Conservation (phyloP, 2,888 invertebrate species). For the Idaea dimidiata region DNA sequence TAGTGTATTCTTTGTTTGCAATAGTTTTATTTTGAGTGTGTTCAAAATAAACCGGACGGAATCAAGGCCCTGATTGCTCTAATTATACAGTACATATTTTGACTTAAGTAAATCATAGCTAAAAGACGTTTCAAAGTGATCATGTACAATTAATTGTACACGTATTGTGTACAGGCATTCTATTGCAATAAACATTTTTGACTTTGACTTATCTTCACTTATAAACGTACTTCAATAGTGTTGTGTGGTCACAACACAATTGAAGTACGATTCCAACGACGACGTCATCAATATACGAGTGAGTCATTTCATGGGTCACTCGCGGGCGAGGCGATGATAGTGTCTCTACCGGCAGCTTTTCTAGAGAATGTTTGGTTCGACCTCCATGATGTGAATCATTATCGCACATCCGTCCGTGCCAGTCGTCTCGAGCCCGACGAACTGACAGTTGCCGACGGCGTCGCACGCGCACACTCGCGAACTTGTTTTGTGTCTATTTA, state of each 20-base stretch:
- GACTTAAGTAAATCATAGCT: too few relatives aligned
- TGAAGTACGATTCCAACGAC: conserved; percentile 38
- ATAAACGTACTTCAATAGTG: not conserved
- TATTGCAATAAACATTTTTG: too few relatives aligned
- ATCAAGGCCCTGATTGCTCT: too few relatives aligned
- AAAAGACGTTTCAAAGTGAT: too few relatives aligned
- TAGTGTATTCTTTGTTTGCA: too few relatives aligned
- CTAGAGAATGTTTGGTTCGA: conserved; percentile 48
- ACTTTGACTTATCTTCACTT: too few relatives aligned
- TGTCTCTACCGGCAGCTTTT: conserved; percentile 43
- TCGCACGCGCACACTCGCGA: conserved; percentile 65
- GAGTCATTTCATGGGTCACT: conserved; percentile 47
- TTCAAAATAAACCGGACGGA: too few relatives aligned
- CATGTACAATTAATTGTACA: too few relatives aligned
- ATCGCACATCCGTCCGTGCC: conserved; percentile 57
- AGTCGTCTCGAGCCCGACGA: conserved; percentile 28
- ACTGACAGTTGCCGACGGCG: conserved; percentile 49
- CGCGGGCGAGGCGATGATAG: conserved; percentile 37
- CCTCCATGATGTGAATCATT: conserved; percentile 63
- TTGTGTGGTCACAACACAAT: conserved; percentile 10
- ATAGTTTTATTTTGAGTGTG: too few relatives aligned
- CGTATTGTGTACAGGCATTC: too few relatives aligned
- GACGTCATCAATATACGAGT: conserved; percentile 43
- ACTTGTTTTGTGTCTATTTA: conserved; percentile 37
- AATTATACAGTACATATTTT: too few relatives aligned